phyloP scores from a whole-genome alignment of 2,797 vertebrate species.

The Bryconaethiops microstoma region DNA sequence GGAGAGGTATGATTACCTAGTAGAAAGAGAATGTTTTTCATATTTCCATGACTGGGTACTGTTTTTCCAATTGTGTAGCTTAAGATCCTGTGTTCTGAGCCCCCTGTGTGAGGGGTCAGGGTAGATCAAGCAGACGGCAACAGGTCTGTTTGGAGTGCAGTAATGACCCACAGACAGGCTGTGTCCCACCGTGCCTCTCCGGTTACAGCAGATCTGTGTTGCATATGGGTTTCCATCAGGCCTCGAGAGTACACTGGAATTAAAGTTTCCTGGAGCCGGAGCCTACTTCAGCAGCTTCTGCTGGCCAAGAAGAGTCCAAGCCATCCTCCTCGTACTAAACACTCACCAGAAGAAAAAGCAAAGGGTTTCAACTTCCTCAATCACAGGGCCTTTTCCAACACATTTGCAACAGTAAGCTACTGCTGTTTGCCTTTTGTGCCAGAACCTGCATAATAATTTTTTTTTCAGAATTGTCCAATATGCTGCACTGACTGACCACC shows the following conservation, averaged over 20 bases:
- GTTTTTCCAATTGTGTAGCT: slow-evolving; percentile 16
- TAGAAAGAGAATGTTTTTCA: too few species aligned
- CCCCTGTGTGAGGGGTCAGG: slow-evolving; percentile 53
- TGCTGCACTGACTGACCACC: slow-evolving; percentile 20
- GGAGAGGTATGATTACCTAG: neutral
- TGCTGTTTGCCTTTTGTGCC: slow-evolving; percentile 33
- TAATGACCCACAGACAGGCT: slow-evolving; percentile 46
- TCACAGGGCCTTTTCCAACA: slow-evolving; percentile 20
- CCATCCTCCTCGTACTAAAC: slow-evolving; percentile 16
- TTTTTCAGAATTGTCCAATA: neutral
- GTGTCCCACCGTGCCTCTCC: slow-evolving; percentile 38
- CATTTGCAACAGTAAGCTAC: slow-evolving; percentile 14
- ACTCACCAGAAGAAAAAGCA: slow-evolving; percentile 38
- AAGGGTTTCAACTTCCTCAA: slow-evolving; percentile 26
- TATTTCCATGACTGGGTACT: neutral
- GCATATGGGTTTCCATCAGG: slow-evolving; percentile 54
- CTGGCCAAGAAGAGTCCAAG: slow-evolving; percentile 44
- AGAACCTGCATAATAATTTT: slow-evolving; percentile 33
- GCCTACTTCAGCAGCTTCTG: slow-evolving; percentile 42
- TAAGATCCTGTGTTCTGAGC: slow-evolving; percentile 39
- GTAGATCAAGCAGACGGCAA: slow-evolving; percentile 40
- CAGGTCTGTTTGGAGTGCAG: slow-evolving; percentile 33
- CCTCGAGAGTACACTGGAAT: slow-evolving; percentile 61
- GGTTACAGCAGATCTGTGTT: slow-evolving; percentile 45
- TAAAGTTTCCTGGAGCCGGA: slow-evolving; percentile 60